Evolutionary conservation across 2,888 invertebrate species (phyloP).

Genomic region (Eledona agricola): DNA sequence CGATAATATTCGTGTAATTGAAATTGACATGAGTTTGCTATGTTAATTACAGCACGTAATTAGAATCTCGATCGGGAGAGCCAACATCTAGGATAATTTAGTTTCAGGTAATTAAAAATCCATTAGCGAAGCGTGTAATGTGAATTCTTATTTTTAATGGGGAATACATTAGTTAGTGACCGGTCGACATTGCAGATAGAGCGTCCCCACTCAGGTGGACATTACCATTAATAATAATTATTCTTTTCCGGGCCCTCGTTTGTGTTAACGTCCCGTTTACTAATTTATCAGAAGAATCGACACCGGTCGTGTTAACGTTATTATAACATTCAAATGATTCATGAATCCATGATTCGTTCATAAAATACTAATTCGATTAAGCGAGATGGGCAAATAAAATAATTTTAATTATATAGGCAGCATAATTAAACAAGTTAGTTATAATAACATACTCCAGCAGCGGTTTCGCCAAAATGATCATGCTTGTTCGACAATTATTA

Average conservation of each 20-base stretch:
- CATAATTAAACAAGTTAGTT: conserved; percentile 43
- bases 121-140: conserved; percentile 61
- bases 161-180: conserved; percentile 52
- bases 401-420: conserved; percentile 43
- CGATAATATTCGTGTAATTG: conserved; percentile 58
- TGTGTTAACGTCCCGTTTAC: too few species aligned
- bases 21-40: conserved; percentile 59
- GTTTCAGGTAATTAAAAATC: conserved; percentile 62
- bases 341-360: conserved; percentile 23
- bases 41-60: conserved; percentile 59
- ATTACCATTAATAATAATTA: conserved; percentile 48
- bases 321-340: conserved; percentile 20
- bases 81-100: conserved; percentile 60
- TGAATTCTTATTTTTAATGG: conserved; percentile 59
- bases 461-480: conserved; percentile 42
- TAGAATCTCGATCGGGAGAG: conserved; percentile 59
- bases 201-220: conserved; percentile 45
- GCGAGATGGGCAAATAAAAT: conserved; percentile 39
- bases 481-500: conserved; percentile 39
- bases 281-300: too few species aligned
- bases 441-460: conserved; percentile 40
- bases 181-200: conserved; percentile 46
- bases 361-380: conserved; percentile 42
- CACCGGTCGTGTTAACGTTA: conserved; percentile 9
- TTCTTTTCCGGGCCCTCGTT: too few species aligned